These are phyloP conservation scores for Pomatorhinus ruficollis DNA, from an alignment of 2,113 vertebrate species.

Conservation along the genomic window DNA sequence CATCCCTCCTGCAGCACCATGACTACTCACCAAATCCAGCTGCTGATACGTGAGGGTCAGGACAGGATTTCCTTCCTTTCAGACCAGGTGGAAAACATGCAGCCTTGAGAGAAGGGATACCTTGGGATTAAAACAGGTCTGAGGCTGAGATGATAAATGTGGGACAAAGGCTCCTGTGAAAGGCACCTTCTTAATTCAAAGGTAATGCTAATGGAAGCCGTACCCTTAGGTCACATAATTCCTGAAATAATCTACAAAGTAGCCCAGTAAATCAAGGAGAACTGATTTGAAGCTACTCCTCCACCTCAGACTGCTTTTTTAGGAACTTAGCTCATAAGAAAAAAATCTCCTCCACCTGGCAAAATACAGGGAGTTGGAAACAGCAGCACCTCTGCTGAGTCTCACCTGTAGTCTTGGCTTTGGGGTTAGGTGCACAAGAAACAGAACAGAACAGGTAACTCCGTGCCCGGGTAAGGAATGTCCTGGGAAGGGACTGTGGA, in stretches of 20 bases:
- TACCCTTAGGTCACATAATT: conserved; percentile 24
- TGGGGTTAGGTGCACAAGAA: neutral
- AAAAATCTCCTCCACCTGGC: neutral
- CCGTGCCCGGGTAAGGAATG: neutral
- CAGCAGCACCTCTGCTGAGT: neutral
- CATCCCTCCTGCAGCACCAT: neutral
- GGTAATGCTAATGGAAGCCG: neutral
- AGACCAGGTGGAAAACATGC: rapidly evolving
- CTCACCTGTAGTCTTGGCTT: neutral
- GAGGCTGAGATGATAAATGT: neutral
- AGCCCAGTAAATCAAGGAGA: neutral
- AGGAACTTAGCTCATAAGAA: neutral
- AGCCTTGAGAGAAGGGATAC: neutral
- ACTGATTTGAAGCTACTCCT: neutral
- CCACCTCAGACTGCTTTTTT: neutral
- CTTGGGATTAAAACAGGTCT: neutral
- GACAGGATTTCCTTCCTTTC: neutral
- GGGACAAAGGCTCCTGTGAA: neutral
- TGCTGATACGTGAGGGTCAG: neutral
- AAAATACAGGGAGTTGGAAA: neutral
- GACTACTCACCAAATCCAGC: neutral
- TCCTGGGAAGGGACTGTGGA: neutral
- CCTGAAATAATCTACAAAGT: conserved; percentile 24
- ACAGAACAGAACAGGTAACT: neutral
- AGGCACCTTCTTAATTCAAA: neutral